Evolutionary conservation across 2,888 invertebrate species (phyloP).

Genomic region (Tridacna gigas): DNA sequence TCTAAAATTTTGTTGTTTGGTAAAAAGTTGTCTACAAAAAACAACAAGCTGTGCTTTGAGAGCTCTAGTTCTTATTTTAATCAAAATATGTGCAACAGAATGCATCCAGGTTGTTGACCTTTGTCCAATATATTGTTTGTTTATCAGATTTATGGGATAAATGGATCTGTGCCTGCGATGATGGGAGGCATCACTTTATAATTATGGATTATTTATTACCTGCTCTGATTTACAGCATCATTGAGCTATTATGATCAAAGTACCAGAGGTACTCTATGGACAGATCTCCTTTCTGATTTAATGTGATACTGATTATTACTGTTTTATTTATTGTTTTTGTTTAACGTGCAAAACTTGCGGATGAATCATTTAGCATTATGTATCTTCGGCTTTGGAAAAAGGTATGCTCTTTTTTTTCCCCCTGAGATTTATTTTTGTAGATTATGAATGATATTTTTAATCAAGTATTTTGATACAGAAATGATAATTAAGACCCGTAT

Average conservation of each 20-base stretch:
- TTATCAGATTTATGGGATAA: background rate
- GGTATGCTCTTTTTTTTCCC: background rate
- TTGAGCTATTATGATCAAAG: constrained; percentile 34
- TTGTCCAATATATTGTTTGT: no score
- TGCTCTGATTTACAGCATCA: constrained; percentile 49
- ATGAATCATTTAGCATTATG: background rate
- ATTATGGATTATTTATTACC: constrained; percentile 24
- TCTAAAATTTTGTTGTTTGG: background rate
- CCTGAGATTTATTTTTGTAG: no score
- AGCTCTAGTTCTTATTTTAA: no score
- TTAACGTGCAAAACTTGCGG: background rate
- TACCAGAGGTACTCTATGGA: constrained; percentile 9
- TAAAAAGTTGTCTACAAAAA: background rate
- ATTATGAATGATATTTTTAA: no score
- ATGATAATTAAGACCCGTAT: no score
- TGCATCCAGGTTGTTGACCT: no score
- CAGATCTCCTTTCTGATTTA: constrained; percentile 8
- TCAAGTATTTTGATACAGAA: no score
- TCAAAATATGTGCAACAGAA: no score
- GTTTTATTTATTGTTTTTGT: constrained; percentile 9
- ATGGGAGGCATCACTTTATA: constrained; percentile 10
- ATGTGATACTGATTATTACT: background rate
- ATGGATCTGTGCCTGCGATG: constrained; percentile 16
- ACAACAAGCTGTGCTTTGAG: no score
- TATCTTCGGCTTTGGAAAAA: constrained; percentile 21